phyloP scores from a whole-genome alignment of 2,888 invertebrate genomes.

The Ophion ventricosus region DNA sequence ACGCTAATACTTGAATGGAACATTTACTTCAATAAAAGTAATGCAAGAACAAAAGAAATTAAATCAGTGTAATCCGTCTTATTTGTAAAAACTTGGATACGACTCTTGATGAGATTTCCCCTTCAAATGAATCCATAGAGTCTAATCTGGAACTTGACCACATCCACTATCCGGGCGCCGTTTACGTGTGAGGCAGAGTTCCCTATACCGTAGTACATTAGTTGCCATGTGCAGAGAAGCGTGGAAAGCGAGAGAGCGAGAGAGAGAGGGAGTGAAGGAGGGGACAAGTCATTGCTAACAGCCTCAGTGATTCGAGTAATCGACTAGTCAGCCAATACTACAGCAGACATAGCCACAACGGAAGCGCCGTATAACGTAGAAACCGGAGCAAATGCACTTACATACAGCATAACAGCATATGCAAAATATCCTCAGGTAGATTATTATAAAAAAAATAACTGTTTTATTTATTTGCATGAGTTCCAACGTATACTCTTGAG shows the following conservation, averaged over 20 bases:
- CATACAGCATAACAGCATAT: conserved; percentile 25
- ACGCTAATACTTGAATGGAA: too few relatives aligned
- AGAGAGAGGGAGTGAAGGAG: conserved; percentile 18
- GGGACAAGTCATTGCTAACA: conserved; percentile 50
- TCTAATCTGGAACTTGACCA: neutral
- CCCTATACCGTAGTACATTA: conserved; percentile 15
- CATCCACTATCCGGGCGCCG: neutral
- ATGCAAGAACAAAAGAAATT: too few relatives aligned
- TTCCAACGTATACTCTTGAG: too few relatives aligned
- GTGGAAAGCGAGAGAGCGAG: neutral
- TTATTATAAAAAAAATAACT: too few relatives aligned
- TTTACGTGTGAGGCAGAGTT: conserved; percentile 4
- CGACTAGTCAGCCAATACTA: conserved; percentile 43
- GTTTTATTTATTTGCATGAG: too few relatives aligned
- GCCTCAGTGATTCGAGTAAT: conserved; percentile 53
- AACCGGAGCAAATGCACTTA: conserved; percentile 36
- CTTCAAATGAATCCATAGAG: neutral
- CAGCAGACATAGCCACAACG: conserved; percentile 39
- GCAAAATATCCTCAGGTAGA: neutral
- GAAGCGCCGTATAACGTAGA: conserved; percentile 41
- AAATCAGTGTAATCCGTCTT: too few relatives aligned
- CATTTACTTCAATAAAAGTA: too few relatives aligned
- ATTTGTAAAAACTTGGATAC: too few relatives aligned
- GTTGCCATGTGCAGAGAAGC: neutral
- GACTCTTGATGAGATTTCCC: too few relatives aligned